phyloP scores from a whole-genome alignment of 2,113 vertebrate species.

The Conger conger region DNA sequence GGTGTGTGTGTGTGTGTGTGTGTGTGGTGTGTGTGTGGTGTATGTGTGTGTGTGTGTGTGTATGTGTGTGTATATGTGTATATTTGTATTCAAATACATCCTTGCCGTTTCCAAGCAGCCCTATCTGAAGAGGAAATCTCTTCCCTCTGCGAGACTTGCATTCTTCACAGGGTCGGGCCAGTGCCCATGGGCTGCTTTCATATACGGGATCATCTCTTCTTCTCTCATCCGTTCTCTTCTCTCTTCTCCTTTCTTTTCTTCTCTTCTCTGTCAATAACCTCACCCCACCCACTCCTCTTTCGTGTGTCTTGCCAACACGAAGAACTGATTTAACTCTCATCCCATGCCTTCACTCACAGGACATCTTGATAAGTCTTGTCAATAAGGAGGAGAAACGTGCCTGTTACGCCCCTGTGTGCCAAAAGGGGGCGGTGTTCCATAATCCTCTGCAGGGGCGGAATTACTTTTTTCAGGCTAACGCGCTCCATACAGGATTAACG shows the following conservation, averaged over 20 bases:
- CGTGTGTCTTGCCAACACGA: not conserved
- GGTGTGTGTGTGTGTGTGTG: constrained; percentile 3
- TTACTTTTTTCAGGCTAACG: too few species aligned
- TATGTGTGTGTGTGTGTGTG: not conserved
- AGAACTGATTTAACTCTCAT: not conserved
- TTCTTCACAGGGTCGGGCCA: not conserved
- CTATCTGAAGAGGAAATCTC: not conserved
- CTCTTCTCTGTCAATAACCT: not conserved
- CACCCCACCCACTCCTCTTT: not conserved
- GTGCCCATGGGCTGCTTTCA: not conserved
- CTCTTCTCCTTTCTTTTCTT: not conserved
- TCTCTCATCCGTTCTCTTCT: too few species aligned
- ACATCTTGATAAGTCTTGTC: not conserved
- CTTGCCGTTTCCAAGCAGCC: not conserved
- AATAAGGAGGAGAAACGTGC: not conserved
- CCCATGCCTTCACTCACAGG: not conserved
- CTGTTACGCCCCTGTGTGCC: too few species aligned
- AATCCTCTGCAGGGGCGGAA: too few species aligned
- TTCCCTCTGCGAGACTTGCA: not conserved
- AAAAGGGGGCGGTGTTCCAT: too few species aligned
- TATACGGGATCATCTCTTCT: not conserved
- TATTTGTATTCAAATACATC: not conserved
- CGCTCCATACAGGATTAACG: too few species aligned
- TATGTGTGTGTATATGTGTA: not conserved
- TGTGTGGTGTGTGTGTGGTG: not conserved